Evolutionary conservation across 2,888 invertebrate species (phyloP), one percentile per base, ranked within the genome.

Genomic region (Stomorhina lunata): DNA sequence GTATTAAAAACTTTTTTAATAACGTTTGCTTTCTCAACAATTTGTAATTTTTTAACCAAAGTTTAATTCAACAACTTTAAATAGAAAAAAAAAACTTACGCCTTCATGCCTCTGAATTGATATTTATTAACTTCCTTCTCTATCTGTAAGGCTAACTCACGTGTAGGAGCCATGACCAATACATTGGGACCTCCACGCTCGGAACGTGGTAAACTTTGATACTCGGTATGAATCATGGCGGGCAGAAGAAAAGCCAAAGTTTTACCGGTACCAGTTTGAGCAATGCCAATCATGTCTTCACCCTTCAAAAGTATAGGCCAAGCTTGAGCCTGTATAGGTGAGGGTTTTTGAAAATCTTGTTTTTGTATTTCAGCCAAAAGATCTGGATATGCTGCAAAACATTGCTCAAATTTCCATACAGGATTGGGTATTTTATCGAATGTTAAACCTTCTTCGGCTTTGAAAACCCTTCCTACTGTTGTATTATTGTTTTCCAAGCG

Each of bases 221-320:
- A 95, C 84, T 97, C 97, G 81, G 98, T 97, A 88, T 99, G 98
- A 85, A 99, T 95, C 86, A 99, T 92, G 10, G 97, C 98, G 7
- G 99, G 99, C 69, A 99, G 90, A 0, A 98, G 92, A 88, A 98
- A 99, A 0, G 98, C 99, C 75, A 99, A 92, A 0, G 99, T 99
- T 92, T 99, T 99, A 0, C 98, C 97, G 17, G 97, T 97, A 73
- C 97, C 97, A 5, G 97, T 97, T 92, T 98, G 98, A 0, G 99
- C 99, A 84, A 99, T 98, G 7, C 99, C 99, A 89, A 99, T 98
- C 89, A 99, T 91, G 91, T 99, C 99, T 88, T 95, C 94, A 0
- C 99, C 99, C 87, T 94, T 94, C 48, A 99, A 91, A 0, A 99
- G 92, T 80, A 99, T 93, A 1, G 99, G 99, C 99, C 99, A 99